These are phyloP conservation scores for Melanerpes aurifrons DNA, from an alignment of 2,113 vertebrate genomes.

Conservation along the genomic window DNA sequence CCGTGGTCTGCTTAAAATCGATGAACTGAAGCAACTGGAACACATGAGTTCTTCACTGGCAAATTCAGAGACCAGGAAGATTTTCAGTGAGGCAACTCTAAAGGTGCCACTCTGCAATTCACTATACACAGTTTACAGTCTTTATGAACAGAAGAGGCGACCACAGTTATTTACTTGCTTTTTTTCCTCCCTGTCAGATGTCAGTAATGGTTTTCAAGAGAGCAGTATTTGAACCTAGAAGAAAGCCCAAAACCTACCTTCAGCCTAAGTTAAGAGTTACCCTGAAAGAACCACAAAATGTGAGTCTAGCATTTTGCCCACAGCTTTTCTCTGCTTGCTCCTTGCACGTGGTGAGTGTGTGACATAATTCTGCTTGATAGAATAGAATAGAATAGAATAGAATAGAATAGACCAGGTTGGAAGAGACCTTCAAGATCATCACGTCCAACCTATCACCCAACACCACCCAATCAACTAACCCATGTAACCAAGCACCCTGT, in stretches of 20 bases:
- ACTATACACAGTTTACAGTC: not conserved
- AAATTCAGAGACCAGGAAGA: constrained; percentile 73
- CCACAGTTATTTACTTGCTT: not conserved
- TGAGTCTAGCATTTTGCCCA: constrained; percentile 67
- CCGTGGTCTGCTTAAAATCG: constrained; percentile 88
- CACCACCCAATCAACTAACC: no score
- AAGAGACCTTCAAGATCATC: no score
- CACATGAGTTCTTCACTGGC: constrained; percentile 65
- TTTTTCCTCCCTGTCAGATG: constrained; percentile 77
- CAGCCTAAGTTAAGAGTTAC: constrained; percentile 76
- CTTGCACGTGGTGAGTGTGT: not conserved
- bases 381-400: no score
- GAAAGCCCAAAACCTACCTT: constrained; percentile 73
- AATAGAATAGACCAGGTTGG: no score
- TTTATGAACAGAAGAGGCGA: not conserved
- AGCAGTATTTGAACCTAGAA: constrained; percentile 84
- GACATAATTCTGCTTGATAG: not conserved
- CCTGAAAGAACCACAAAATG: constrained; percentile 79
- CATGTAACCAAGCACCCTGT: no score
- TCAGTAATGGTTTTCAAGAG: constrained; percentile 92
- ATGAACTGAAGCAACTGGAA: constrained; percentile 84
- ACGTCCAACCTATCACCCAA: no score
- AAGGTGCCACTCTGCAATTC: constrained; percentile 80
- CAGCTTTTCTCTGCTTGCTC: not conserved
- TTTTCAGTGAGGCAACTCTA: constrained; percentile 87